Conservation (phyloP, 1,140 invertebrate genomes). For the Penaeus vannamei region DNA sequence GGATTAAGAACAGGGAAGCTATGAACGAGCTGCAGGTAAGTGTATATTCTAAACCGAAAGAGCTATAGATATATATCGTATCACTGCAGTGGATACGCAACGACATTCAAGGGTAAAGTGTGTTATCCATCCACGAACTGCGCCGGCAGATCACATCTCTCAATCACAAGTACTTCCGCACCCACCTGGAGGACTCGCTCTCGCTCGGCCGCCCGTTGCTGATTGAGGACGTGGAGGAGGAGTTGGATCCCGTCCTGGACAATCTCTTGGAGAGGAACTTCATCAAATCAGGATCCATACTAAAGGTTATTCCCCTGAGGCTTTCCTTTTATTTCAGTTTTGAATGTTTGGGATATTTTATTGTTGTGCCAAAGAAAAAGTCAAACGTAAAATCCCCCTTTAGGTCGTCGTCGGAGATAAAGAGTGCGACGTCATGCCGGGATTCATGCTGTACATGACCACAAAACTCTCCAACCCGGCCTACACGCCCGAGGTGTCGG, state of each 20-base stretch:
- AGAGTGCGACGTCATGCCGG: constrained; percentile 96
- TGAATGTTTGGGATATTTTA: too few species aligned
- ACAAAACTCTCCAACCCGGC: constrained; percentile 96
- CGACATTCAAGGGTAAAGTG: too few species aligned
- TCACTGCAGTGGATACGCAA: too few species aligned
- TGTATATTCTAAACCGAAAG: too few species aligned
- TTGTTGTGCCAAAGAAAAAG: too few species aligned
- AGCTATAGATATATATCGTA: too few species aligned
- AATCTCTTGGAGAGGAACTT: constrained; percentile 98
- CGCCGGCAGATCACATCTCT: constrained; percentile 84
- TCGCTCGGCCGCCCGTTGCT: constrained; percentile 91
- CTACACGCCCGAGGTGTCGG: constrained; percentile 96
- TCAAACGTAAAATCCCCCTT: background rate
- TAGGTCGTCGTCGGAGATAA: constrained; percentile 90
- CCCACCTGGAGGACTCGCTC: constrained; percentile 95
- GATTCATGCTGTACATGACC: constrained; percentile 96
- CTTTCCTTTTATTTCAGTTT: too few species aligned
- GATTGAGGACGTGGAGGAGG: constrained; percentile 95
- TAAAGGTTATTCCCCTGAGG: constrained; percentile 79
- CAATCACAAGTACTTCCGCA: constrained; percentile 97
- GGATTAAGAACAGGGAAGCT: constrained; percentile 96
- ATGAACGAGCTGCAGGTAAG: constrained; percentile 83
- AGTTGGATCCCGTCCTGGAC: constrained; percentile 96
- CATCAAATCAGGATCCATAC: constrained; percentile 95
- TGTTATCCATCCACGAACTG: too few species aligned